phyloP scores from a whole-genome alignment of 2,888 invertebrate genomes.

The Yponomeuta sedellus region DNA sequence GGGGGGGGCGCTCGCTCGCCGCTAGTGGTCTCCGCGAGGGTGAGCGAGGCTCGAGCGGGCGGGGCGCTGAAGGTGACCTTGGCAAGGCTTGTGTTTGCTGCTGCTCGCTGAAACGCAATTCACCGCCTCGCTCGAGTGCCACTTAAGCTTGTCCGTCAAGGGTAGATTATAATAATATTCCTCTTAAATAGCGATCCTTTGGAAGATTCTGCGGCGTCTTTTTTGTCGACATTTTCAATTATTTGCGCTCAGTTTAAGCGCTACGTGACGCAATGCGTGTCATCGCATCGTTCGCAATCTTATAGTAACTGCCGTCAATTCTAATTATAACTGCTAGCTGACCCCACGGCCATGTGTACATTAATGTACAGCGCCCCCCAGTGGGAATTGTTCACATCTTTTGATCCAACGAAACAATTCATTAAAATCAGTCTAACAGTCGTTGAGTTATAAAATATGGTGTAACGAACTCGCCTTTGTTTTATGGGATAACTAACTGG shows the following conservation, averaged over 20 bases:
- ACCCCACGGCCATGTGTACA: too few species aligned
- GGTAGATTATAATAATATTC: too few species aligned
- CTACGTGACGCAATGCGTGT: slow-evolving; percentile 23
- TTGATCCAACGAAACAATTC: too few species aligned
- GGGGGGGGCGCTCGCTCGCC: neutral
- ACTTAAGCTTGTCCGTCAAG: neutral
- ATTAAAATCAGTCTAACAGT: too few species aligned
- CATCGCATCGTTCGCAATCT: slow-evolving; percentile 59
- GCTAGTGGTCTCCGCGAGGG: neutral
- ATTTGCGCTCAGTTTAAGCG: slow-evolving; percentile 4
- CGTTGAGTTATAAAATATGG: too few species aligned
- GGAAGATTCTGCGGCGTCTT: neutral
- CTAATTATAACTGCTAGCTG: slow-evolving; percentile 53
- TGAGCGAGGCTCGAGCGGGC: neutral
- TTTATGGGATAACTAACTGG: too few species aligned
- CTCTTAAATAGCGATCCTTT: neutral
- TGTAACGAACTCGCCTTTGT: too few species aligned
- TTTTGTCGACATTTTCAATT: slow-evolving; percentile 3
- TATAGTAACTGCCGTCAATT: slow-evolving; percentile 64
- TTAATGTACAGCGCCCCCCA: too few species aligned
- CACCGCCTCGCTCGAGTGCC: neutral
- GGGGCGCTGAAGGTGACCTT: slow-evolving; percentile 12
- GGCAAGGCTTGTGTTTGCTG: neutral
- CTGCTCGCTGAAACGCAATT: neutral
- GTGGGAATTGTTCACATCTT: too few species aligned